Evolutionary conservation across 1,140 invertebrate genomes (phyloP).

Genomic region (Heliconius hermathena): DNA sequence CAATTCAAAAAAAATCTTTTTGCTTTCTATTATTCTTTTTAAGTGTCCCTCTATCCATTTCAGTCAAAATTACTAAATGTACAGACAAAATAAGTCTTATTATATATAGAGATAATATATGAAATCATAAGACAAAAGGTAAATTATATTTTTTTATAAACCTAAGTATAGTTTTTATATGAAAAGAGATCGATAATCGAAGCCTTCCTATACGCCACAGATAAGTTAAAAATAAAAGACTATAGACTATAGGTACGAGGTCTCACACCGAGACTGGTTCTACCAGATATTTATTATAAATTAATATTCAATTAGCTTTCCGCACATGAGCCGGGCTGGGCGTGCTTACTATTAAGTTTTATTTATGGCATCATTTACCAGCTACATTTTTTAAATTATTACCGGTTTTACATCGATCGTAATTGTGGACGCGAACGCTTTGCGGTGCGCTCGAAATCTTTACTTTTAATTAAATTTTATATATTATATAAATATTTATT

Average conservation of each 20-base stretch:
- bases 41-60: too few relatives aligned
- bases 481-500: background rate
- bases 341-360: conserved; percentile 78
- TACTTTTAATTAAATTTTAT: conserved; percentile 20
- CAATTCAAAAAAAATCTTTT: too few relatives aligned
- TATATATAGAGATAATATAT: too few relatives aligned
- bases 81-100: too few relatives aligned
- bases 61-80: too few relatives aligned
- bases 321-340: conserved; percentile 74
- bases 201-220: conserved; percentile 22
- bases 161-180: background rate
- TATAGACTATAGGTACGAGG: conserved; percentile 17
- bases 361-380: conserved; percentile 80
- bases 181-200: background rate
- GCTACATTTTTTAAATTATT: conserved; percentile 78
- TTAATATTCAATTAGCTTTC: conserved; percentile 82
- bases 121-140: too few relatives aligned
- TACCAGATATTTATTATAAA: conserved; percentile 76
- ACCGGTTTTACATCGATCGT: conserved; percentile 61
- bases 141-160: background rate
- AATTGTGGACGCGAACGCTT: conserved; percentile 53
- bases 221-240: conserved; percentile 38
- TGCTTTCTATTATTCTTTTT: too few relatives aligned
- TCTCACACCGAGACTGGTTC: conserved; percentile 52
- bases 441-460: conserved; percentile 31